Evolutionary conservation across 2,113 vertebrate species (phyloP).

Genomic region (Cephalopterus ornatus): DNA sequence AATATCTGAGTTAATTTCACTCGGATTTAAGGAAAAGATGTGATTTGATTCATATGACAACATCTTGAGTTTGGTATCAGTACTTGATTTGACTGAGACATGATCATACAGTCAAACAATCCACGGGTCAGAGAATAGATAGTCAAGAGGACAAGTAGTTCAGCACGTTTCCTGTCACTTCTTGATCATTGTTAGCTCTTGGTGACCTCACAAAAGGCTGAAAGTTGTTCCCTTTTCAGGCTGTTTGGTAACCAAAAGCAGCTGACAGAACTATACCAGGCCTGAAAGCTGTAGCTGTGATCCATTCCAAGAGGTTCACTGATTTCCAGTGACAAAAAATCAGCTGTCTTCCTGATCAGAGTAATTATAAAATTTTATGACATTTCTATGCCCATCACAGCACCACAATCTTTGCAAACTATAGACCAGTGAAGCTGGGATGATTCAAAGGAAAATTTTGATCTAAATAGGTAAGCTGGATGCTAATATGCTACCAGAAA

Average conservation of each 20-base stretch:
- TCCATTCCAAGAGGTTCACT: background rate
- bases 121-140: background rate
- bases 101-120: background rate
- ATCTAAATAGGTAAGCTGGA: background rate
- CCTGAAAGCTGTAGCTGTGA: background rate
- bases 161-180: background rate
- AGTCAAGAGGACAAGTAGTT: background rate
- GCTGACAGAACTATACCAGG: background rate
- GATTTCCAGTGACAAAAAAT: background rate
- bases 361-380: background rate
- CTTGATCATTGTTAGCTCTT: background rate
- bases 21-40: conserved; percentile 33
- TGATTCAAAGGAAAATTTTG: background rate
- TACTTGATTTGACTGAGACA: background rate
- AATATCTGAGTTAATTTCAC: conserved; percentile 47
- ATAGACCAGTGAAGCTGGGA: background rate
- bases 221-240: background rate
- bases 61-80: background rate
- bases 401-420: background rate
- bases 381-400: background rate
- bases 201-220: background rate
- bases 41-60: background rate
- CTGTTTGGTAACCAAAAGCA: background rate
- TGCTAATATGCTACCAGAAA: background rate
- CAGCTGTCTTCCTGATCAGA: background rate